phyloP scores from a whole-genome alignment of 1,140 invertebrate species.

The Tyrophagus putrescentiae region DNA sequence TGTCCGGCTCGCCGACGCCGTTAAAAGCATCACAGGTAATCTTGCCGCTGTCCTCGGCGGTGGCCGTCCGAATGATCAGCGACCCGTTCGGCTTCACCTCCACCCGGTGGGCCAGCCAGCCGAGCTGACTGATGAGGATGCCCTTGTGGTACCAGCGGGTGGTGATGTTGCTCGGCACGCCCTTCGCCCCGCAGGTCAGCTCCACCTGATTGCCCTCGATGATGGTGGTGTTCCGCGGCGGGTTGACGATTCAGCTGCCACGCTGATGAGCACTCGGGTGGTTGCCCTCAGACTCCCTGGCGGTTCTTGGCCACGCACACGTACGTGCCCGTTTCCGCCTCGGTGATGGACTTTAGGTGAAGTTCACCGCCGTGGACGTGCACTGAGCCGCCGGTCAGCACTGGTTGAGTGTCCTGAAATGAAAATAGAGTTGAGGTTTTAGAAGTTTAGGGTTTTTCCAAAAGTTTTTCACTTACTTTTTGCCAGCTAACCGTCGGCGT shows the following conservation, averaged over 20 bases:
- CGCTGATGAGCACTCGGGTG: slow-evolving; percentile 81
- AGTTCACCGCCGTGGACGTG: slow-evolving; percentile 55
- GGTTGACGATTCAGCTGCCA: slow-evolving; percentile 67
- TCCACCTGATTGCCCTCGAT: slow-evolving; percentile 80
- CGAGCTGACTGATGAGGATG: slow-evolving; percentile 26
- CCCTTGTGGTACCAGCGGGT: slow-evolving; percentile 43
- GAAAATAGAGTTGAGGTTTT: slow-evolving; percentile 1
- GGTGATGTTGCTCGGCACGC: slow-evolving; percentile 82
- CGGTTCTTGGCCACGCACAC: slow-evolving; percentile 83
- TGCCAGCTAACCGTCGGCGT: slow-evolving; percentile 28
- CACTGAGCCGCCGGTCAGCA: slow-evolving; percentile 64
- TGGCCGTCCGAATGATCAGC: slow-evolving; percentile 73
- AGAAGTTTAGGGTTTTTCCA: background rate
- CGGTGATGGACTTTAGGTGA: slow-evolving; percentile 69
- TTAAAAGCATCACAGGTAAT: slow-evolving; percentile 92
- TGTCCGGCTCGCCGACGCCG: slow-evolving; percentile 85
- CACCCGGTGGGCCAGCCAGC: slow-evolving; percentile 63
- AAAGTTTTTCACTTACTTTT: slow-evolving; percentile 26
- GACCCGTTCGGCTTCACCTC: slow-evolving; percentile 66
- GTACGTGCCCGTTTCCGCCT: slow-evolving; percentile 88
- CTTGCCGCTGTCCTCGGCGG: slow-evolving; percentile 79
- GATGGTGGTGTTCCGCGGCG: slow-evolving; percentile 85
- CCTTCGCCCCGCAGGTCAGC: slow-evolving; percentile 86
- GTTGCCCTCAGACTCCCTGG: slow-evolving; percentile 82
- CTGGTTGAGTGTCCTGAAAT: slow-evolving; percentile 59